Conservation (phyloP, 1,140 invertebrate genomes). For the Conus betulinus region DNA sequence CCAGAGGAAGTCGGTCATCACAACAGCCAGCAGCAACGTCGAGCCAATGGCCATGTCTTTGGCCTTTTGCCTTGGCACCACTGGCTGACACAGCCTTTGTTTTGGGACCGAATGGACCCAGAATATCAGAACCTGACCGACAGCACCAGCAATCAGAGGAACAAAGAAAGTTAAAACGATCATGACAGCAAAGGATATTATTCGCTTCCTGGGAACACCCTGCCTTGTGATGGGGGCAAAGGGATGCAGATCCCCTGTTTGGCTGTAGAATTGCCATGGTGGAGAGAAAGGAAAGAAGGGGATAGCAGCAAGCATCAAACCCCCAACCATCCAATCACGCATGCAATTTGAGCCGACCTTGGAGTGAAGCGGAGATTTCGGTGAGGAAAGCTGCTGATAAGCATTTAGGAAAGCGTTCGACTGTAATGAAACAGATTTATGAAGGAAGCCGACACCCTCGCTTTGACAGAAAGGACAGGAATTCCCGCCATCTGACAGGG, state of each 20-base stretch:
- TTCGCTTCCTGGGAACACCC: conserved; percentile 41
- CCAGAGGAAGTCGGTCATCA: conserved; percentile 44
- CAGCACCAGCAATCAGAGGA: conserved; percentile 43
- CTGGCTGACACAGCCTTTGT: not conserved
- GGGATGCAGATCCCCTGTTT: conserved; percentile 51
- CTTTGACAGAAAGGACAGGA: conserved; percentile 59
- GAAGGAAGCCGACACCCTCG: conserved; percentile 59
- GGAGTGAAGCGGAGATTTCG: conserved; percentile 34
- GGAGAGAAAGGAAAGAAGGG: conserved; percentile 35
- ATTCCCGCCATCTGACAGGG: conserved; percentile 60
- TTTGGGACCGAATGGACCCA: conserved; percentile 33
- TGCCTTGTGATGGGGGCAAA: conserved; percentile 46
- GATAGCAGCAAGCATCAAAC: conserved; percentile 35
- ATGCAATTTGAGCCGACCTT: conserved; percentile 22
- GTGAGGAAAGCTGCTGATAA: conserved; percentile 62
- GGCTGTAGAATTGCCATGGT: conserved; percentile 51
- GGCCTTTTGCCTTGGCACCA: not conserved
- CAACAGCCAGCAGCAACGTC: conserved; percentile 40
- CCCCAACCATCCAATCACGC: conserved; percentile 28
- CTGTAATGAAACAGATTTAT: conserved; percentile 51
- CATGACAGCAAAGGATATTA: conserved; percentile 48
- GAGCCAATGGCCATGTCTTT: conserved; percentile 48
- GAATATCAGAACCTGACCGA: conserved; percentile 51
- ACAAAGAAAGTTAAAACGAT: conserved; percentile 53
- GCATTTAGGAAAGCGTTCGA: conserved; percentile 61